Evolutionary conservation across 2,888 invertebrate genomes (phyloP).

Genomic region (Drosophila cognata): DNA sequence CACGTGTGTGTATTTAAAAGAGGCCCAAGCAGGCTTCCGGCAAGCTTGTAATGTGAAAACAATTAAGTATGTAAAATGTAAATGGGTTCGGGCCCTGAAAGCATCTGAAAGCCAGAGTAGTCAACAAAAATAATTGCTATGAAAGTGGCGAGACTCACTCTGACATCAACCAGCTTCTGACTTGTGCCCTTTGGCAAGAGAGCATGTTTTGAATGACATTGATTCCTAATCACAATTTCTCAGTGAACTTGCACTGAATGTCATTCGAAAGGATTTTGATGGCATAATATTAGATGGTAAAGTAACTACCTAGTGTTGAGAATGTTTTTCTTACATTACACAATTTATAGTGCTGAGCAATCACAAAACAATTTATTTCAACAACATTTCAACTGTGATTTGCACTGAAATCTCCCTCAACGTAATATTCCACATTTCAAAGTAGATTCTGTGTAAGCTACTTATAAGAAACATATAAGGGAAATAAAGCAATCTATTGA

Average conservation of each 20-base stretch:
- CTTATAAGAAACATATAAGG: neutral
- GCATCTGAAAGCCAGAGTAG: neutral
- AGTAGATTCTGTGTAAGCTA: neutral
- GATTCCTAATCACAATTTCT: slow-evolving; percentile 18
- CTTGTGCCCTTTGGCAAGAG: slow-evolving; percentile 1
- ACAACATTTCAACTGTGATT: neutral
- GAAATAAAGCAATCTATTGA: neutral
- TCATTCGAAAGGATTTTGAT: slow-evolving; percentile 2
- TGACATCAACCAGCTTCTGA: slow-evolving; percentile 7
- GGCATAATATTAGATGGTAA: neutral
- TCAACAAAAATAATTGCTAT: slow-evolving; percentile 1
- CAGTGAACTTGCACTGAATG: slow-evolving; percentile 19
- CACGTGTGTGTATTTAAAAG: slow-evolving; percentile 45
- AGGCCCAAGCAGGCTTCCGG: slow-evolving; percentile 27
- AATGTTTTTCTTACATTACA: neutral
- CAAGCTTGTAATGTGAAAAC: slow-evolving; percentile 68
- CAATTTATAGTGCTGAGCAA: neutral
- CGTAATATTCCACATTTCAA: neutral
- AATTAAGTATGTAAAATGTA: slow-evolving; percentile 76
- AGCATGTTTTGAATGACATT: slow-evolving; percentile 38
- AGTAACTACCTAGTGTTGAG: neutral
- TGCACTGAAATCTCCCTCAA: neutral
- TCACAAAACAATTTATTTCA: neutral
- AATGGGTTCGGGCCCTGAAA: slow-evolving; percentile 39
- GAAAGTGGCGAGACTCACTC: slow-evolving; percentile 12